Evolutionary conservation across 2,797 vertebrate species (phyloP), one percentile per base, ranked within the genome.

Genomic region (Rousettus madagascariensis): DNA sequence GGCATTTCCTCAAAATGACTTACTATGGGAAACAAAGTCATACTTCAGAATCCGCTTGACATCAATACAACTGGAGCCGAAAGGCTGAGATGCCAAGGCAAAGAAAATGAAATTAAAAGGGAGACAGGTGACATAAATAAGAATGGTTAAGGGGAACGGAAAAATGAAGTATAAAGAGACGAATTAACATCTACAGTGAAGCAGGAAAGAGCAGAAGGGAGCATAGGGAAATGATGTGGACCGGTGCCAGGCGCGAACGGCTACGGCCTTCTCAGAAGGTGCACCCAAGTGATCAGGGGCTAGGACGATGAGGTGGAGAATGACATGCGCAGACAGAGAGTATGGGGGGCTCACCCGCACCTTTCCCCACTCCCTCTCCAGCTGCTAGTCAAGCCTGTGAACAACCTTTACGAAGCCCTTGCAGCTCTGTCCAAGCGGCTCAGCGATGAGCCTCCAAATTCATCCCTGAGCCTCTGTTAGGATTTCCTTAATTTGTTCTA

Each of bases 51-150:
- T 69, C 74, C 77, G 55, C 59, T 77, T 68, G 69, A 65, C 41
- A 91, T 63, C 30, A 7, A 80, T 91, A 91, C 69, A 96, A 84
- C 71, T 63, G 46, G 30, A 93, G 51, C 59, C 78, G 90, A 87
- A 94, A 97, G 89, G 72, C 53, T 83, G 91, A 69, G 38, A 75
- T 79, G 72, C 57, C 82, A 83, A 90, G 93, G 55, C 41, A 89
- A 95, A 94, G 95, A 82, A 92, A 91, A 85, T 82, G 59, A 95
- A 84, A 91, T 95, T 80, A 84, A 82, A 77, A 84, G 59, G 51
- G 49, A 95, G 94, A 57, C 22, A 41, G 38, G 66, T 55, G 84
- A 51, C 61, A 93, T 87, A 77, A 94, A 92, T 89, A 91, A 89
- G 33, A 66, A 84, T 28, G 63, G 51, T 51, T 51, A 89, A 87